Conservation (phyloP, 2,113 vertebrate species). For the Tachuris rubrigastra region DNA sequence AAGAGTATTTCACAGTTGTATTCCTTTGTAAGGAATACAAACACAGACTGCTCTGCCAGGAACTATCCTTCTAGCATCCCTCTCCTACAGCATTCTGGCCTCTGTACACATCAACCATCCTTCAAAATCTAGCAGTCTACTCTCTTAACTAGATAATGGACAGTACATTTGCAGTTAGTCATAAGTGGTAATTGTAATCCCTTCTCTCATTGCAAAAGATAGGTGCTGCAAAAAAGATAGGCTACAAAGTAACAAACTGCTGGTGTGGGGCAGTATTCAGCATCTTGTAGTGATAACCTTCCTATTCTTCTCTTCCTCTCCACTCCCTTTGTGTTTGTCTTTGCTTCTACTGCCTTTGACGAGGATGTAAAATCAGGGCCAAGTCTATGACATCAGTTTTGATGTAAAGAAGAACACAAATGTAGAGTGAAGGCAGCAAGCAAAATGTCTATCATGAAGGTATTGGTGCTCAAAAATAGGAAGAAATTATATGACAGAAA, state of each 20-base stretch:
- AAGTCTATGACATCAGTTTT: neutral
- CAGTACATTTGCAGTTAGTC: neutral
- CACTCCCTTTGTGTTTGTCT: neutral
- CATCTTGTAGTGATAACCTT: neutral
- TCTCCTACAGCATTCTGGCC: neutral
- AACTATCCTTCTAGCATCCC: neutral
- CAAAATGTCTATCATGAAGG: neutral
- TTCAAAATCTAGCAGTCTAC: neutral
- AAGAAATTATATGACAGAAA: neutral
- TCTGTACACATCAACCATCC: neutral
- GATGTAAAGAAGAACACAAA: neutral
- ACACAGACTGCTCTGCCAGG: neutral
- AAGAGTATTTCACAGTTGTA: neutral
- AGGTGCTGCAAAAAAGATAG: neutral
- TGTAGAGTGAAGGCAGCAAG: neutral
- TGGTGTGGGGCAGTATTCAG: neutral
- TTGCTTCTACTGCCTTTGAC: neutral
- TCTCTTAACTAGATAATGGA: neutral
- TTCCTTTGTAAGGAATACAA: neutral
- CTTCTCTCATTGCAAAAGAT: neutral
- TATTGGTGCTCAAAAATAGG: neutral
- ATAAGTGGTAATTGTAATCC: neutral
- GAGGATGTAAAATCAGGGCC: neutral
- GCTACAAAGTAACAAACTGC: neutral
- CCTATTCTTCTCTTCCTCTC: neutral